Conservation (phyloP, 1,140 invertebrate genomes). For the Panonychus citri region DNA sequence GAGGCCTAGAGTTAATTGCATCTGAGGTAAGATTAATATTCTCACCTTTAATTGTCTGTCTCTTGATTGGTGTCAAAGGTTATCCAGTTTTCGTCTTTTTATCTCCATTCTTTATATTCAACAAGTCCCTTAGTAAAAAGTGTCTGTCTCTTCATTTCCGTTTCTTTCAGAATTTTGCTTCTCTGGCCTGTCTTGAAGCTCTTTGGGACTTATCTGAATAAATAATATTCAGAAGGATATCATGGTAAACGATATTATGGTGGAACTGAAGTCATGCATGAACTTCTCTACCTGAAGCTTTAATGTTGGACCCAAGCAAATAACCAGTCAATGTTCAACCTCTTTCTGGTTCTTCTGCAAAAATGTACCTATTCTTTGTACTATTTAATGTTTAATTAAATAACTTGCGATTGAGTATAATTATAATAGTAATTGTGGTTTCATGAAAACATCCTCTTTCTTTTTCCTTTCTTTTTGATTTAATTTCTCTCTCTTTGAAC, state of each 20-base stretch:
- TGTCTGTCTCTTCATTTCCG: background rate
- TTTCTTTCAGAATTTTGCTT: conserved; percentile 58
- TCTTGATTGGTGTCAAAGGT: too few relatives aligned
- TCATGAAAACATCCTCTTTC: too few relatives aligned
- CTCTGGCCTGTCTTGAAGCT: conserved; percentile 65
- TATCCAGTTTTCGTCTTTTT: too few relatives aligned
- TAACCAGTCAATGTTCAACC: conserved; percentile 99
- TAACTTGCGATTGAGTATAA: too few relatives aligned
- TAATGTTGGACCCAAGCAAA: conserved; percentile 45
- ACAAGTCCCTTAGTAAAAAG: background rate
- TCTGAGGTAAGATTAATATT: conserved; percentile 33
- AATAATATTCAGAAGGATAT: conserved; percentile 83
- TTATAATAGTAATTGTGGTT: too few relatives aligned
- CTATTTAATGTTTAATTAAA: too few relatives aligned
- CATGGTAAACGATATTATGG: conserved; percentile 43
- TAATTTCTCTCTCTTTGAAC: too few relatives aligned
- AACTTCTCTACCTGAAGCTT: conserved; percentile 71
- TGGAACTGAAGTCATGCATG: conserved; percentile 87
- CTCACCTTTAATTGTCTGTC: background rate
- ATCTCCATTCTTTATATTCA: background rate
- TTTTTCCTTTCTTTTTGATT: too few relatives aligned
- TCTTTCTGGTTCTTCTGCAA: conserved; percentile 87
- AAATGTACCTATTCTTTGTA: too few relatives aligned
- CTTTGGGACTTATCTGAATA: conserved; percentile 75
- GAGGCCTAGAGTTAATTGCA: conserved; percentile 81